Conservation (phyloP, 2,888 invertebrate species). For the Agonopterix heracliana region DNA sequence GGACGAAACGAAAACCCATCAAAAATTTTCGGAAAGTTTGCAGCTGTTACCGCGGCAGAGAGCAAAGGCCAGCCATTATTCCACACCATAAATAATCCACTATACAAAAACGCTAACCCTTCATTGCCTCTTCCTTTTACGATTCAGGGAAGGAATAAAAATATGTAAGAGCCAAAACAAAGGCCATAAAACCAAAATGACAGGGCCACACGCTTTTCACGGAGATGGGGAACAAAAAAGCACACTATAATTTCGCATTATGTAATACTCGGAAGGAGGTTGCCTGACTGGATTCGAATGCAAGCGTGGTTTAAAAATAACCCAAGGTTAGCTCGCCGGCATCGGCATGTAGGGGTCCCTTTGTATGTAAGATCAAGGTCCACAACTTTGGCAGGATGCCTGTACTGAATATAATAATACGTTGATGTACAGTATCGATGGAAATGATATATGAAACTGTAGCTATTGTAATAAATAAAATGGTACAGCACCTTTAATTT, state of each 20-base stretch:
- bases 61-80: constrained; percentile 53
- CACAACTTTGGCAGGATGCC: constrained; percentile 66
- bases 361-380: constrained; percentile 70
- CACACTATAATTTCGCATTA: constrained; percentile 71
- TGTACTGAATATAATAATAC: constrained; percentile 18
- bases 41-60: constrained; percentile 50
- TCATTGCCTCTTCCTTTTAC: constrained; percentile 75
- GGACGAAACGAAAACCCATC: constrained; percentile 19
- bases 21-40: constrained; percentile 37
- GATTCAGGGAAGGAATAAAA: constrained; percentile 70
- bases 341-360: constrained; percentile 54
- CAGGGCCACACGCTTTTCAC: constrained; percentile 69
- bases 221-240: constrained; percentile 46
- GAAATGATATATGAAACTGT: constrained; percentile 1
- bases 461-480: constrained; percentile 2
- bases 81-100: constrained; percentile 67
- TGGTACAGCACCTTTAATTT: constrained; percentile 4
- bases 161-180: constrained; percentile 70
- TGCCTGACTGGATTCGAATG: constrained; percentile 63
- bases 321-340: constrained; percentile 66
- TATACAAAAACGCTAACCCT: constrained; percentile 69
- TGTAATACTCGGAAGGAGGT: constrained; percentile 72
- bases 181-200: constrained; percentile 68
- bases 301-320: constrained; percentile 70
- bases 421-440: not conserved